Evolutionary conservation across 1,140 invertebrate genomes (phyloP), one percentile per base, ranked within the genome.

Genomic region (Microplitis mediator): DNA sequence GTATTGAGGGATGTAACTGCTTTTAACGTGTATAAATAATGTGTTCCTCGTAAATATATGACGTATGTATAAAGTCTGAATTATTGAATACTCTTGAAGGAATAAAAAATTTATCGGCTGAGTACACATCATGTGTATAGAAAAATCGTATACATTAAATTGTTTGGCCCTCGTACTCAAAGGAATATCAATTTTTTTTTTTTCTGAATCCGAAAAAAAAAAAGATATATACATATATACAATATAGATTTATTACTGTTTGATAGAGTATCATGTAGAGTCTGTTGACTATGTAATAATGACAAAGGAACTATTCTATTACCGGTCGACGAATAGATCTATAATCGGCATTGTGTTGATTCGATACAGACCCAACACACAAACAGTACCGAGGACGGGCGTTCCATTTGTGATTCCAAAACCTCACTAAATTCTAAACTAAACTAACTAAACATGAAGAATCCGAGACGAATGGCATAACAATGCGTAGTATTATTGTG

Each of bases 401-500:
- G 34, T 31, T 32, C 13, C 13, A 32, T 36, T 34, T 62, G 32
- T 62, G 34, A 34, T 62, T 62, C 31, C 11, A 45, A 45, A 45
- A 45, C 60, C 14, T 62, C 36, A 16, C 31, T 45, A 5, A 8
- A 45, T 6, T 8, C n/a, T 72, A 68, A 73, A 74, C 50, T 74
- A 73, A 71, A 78, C 74, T 78, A 74, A 73, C 78, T 64, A 60
- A 71, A 60, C 32, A 11, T n/a, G 50, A 74, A 78, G 74, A 77
- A 72, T 75, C 67, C 72, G 71, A 75, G 79, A 72, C 77, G 74
- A 78, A 80, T 75, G 76, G 76, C 76, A 81, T 50, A 35, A 81
- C 77, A 81, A 81, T 80, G 71, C 76, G 60, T 78, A 11, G 6
- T 45, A 45, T 45, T 45, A 11, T 45, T 45, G 73, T 79, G 76